A percentile compares a stretch with the other conserved stretches of the same genome.
phyloP scores from a whole-genome alignment of 2,888 invertebrate genomes.

The Hemicrepidius hirtus region DNA sequence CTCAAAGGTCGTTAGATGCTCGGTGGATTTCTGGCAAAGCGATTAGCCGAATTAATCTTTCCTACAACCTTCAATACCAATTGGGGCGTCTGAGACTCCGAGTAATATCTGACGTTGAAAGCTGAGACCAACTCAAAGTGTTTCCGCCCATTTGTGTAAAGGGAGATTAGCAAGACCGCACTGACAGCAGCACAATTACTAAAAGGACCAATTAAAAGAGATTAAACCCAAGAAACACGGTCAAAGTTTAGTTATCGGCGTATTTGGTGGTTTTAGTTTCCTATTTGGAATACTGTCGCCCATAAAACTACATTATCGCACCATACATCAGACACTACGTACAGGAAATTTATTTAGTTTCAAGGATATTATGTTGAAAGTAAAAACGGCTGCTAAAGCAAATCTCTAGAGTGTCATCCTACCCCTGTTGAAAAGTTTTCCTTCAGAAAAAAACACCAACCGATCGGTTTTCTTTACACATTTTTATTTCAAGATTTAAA shows the following conservation, averaged over 20 bases:
- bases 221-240: constrained; percentile 34
- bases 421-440: constrained; percentile 1
- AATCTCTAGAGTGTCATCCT: background rate
- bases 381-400: background rate
- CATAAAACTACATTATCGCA: constrained; percentile 20
- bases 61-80: constrained; percentile 25
- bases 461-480: too few relatives aligned
- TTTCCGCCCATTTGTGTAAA: constrained; percentile 45
- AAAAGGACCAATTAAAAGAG: constrained; percentile 44
- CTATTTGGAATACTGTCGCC: constrained; percentile 17
- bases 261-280: constrained; percentile 16
- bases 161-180: constrained; percentile 44
- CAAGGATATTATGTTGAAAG: background rate
- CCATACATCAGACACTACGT: constrained; percentile 1
- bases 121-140: constrained; percentile 38
- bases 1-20: background rate
- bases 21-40: constrained; percentile 2
- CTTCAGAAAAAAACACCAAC: background rate
- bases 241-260: constrained; percentile 32
- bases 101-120: constrained; percentile 35
- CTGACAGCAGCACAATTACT: constrained; percentile 40
- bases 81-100: constrained; percentile 23
- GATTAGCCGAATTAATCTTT: constrained; percentile 38
- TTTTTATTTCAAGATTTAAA: too few relatives aligned
- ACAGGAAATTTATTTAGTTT: background rate